Conservation (phyloP, 2,888 invertebrate genomes). For the Philereme vetulata region DNA sequence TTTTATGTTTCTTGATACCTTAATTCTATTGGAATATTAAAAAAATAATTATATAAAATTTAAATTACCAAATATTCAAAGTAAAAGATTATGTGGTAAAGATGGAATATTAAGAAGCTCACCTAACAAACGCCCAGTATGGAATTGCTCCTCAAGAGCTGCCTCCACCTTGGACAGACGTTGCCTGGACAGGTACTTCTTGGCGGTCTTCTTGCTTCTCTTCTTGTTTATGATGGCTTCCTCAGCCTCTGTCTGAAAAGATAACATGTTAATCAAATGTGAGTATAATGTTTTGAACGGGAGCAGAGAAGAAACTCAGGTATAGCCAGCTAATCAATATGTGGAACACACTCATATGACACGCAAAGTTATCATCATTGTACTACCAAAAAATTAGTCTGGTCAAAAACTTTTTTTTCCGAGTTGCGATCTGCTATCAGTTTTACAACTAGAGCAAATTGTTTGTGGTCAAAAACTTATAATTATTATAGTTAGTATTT, state of each 20-base stretch:
- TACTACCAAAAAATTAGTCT: not conserved
- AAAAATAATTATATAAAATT: no score
- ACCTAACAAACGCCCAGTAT: constrained; percentile 97
- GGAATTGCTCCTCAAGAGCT: constrained; percentile 97
- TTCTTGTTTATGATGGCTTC: constrained; percentile 97
- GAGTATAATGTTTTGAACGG: not conserved
- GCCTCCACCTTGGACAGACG: constrained; percentile 97
- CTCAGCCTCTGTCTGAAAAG: constrained; percentile 92
- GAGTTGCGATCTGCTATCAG: no score
- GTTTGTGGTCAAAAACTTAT: no score
- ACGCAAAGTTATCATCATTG: constrained; percentile 73
- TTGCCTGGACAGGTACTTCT: constrained; percentile 97
- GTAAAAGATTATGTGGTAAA: not conserved
- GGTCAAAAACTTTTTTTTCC: no score
- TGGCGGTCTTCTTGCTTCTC: constrained; percentile 94
- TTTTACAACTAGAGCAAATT: no score
- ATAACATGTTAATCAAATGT: constrained; percentile 17
- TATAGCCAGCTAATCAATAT: constrained; percentile 45
- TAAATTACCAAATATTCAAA: no score
- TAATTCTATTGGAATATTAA: no score
- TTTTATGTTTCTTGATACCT: no score
- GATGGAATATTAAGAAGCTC: constrained; percentile 45
- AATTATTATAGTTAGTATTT: no score
- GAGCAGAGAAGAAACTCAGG: constrained; percentile 38
- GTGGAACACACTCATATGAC: constrained; percentile 78